Evolutionary conservation across 2,888 invertebrate species (phyloP), one percentile per base, ranked within the genome.

Genomic region (Drosophila cracens): DNA sequence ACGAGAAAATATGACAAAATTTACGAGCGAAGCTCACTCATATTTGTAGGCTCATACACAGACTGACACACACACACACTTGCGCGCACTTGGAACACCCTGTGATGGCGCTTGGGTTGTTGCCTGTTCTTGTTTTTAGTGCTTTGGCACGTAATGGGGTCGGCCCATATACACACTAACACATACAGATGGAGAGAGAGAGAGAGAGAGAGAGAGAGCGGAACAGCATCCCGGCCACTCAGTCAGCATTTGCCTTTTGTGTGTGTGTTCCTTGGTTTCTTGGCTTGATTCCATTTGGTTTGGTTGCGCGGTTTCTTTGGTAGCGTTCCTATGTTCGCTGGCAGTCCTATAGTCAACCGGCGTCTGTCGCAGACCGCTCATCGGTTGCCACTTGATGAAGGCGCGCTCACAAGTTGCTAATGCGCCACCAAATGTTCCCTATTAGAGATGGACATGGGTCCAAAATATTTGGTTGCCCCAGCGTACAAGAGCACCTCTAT

Each of bases 101-200:
- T 83, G 84, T 72, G 74, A 71, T 62, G 78, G 70, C 81, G 84
- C 80, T 76, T 83, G 34, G 61, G 61, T 38, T 65, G 65, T 69
- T 66, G 78, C 69, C 71, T 87, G 87, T 48, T 77, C 79, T 78
- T 83, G 87, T 89, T 84, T 84, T 84, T 83, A 84, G 84, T 89
- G 85, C 85, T 89, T 85, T 85, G 85, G 85, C 85, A 85, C 85
- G 85, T 85, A 85, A 85, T 89, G 85, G 85, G 90, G 89, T 90
- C 89, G 90, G 58, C 66, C 53, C 84, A 69, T 60, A 63, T 64
- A 62, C 69, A 46, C 56, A 43, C 54, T 48, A 46, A 36, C 40
- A 52, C 48, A 58, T 60, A 16, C 36, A 53, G 38, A 53, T 52
- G 36, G 36, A 33, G 36, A 27, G 8, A 11, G 0, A 13, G 54